These are phyloP conservation scores for Naja naja DNA, from an alignment of 2,113 vertebrate genomes.

Conservation along the genomic window DNA sequence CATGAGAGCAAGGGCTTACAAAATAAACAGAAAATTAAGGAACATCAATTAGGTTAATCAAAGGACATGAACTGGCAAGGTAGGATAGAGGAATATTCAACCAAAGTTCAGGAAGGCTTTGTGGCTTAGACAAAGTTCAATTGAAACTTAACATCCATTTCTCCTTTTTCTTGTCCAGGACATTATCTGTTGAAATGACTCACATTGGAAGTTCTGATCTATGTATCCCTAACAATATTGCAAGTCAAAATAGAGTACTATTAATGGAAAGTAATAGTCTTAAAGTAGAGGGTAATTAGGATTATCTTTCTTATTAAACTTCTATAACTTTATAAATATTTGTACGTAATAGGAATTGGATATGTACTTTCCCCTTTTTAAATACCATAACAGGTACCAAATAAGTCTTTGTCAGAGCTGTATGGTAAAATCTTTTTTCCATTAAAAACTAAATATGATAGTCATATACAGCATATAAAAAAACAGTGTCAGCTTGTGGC, in stretches of 20 bases:
- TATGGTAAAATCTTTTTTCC: not conserved
- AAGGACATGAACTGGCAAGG: not conserved
- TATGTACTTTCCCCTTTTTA: not conserved
- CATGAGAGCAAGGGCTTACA: not conserved
- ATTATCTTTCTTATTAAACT: not conserved
- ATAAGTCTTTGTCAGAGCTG: not conserved
- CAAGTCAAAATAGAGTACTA: not conserved
- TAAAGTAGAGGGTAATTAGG: not conserved
- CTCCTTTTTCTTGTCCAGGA: not conserved
- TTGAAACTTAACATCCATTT: not conserved
- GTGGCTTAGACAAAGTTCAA: not conserved
- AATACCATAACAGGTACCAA: not conserved
- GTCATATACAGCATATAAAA: not conserved
- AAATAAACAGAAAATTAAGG: not conserved
- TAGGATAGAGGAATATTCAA: not conserved
- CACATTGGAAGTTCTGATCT: not conserved
- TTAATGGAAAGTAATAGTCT: not conserved
- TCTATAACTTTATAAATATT: not conserved
- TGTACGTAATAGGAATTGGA: not conserved
- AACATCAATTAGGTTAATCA: not conserved
- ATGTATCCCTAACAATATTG: not conserved
- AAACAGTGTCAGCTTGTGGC: conserved; percentile 28
- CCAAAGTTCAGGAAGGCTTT: not conserved
- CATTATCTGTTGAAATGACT: not conserved
- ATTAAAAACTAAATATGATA: conserved; percentile 3